These are phyloP conservation scores for Zosterops japonicus DNA, from an alignment of 2,113 vertebrate genomes.

Conservation along the genomic window DNA sequence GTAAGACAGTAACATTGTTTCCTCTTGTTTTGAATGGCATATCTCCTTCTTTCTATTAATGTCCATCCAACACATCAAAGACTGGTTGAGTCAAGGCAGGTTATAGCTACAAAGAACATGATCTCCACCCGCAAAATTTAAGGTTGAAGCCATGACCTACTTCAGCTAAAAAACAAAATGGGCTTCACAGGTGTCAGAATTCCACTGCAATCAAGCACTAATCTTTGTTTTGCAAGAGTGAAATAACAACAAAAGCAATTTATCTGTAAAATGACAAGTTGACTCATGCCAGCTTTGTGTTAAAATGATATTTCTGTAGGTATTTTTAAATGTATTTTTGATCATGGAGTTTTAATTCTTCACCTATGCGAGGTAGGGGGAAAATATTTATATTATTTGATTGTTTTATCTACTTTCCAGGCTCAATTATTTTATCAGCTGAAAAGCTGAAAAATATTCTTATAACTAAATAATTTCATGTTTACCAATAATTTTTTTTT, in stretches of 20 bases:
- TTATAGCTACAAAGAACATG: not conserved
- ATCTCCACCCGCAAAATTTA: not conserved
- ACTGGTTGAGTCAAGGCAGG: not conserved
- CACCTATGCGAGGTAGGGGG: conserved; percentile 12
- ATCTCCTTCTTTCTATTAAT: not conserved
- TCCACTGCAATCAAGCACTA: not conserved
- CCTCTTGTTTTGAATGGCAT: conserved; percentile 28
- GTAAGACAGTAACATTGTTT: not conserved
- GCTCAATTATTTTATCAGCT: conserved; percentile 74
- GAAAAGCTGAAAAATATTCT: conserved; percentile 70
- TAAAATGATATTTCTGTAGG: conserved; percentile 21
- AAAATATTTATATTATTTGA: conserved; percentile 58
- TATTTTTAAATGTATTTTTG: not conserved
- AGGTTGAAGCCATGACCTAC: not conserved
- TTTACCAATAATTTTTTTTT: conserved; percentile 68
- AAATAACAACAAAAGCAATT: conserved; percentile 31
- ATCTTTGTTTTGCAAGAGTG: conserved; percentile 16
- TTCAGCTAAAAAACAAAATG: conserved; percentile 32
- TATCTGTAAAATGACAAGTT: not conserved
- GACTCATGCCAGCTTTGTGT: not conserved
- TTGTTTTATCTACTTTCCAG: conserved; percentile 68
- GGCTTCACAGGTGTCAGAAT: conserved; percentile 57
- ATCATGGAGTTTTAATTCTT: conserved; percentile 49
- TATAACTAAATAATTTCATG: conserved; percentile 55
- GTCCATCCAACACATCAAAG: conserved; percentile 9